phyloP scores from a whole-genome alignment of 2,888 invertebrate species.

The Netelia fuscicornis region DNA sequence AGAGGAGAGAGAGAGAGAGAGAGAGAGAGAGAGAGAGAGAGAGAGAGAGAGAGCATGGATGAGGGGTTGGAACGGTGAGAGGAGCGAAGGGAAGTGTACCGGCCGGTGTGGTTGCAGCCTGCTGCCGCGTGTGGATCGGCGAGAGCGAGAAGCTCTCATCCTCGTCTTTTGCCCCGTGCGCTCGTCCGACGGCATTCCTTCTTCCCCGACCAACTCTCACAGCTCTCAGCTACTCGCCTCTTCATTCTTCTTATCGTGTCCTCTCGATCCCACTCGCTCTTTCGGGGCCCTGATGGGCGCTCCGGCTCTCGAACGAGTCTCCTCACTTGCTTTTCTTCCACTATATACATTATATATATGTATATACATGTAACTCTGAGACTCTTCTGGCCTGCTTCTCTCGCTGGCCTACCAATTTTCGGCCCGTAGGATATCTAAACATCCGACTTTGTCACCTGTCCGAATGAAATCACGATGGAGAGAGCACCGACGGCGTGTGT shows the following conservation, averaged over 20 bases:
- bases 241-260: conserved; percentile 78
- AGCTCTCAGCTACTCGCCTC: conserved; percentile 75
- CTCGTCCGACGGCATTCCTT: conserved; percentile 85
- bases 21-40: conserved; percentile 51
- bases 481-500: conserved; percentile 9
- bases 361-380: conserved; percentile 41
- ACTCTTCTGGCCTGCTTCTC: conserved; percentile 31
- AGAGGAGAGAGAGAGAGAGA: conserved; percentile 23
- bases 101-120: conserved; percentile 65
- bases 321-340: conserved; percentile 58
- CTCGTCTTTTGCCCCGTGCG: conserved; percentile 81
- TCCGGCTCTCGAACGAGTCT: conserved; percentile 48
- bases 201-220: conserved; percentile 74
- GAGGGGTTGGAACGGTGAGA: conserved; percentile 61
- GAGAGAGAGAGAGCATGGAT: conserved; percentile 54
- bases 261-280: conserved; percentile 71
- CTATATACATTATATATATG: conserved; percentile 4
- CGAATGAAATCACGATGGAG: conserved; percentile 25
- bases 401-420: conserved; percentile 74
- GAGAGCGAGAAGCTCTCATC: conserved; percentile 72
- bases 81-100: conserved; percentile 66
- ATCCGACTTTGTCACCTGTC: conserved; percentile 81
- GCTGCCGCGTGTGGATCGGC: conserved; percentile 69
- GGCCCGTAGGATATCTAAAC: conserved; percentile 75
- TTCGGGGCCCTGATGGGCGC: conserved; percentile 68